phyloP scores from a whole-genome alignment of 2,113 vertebrate species.

The Ammospiza nelsoni region DNA sequence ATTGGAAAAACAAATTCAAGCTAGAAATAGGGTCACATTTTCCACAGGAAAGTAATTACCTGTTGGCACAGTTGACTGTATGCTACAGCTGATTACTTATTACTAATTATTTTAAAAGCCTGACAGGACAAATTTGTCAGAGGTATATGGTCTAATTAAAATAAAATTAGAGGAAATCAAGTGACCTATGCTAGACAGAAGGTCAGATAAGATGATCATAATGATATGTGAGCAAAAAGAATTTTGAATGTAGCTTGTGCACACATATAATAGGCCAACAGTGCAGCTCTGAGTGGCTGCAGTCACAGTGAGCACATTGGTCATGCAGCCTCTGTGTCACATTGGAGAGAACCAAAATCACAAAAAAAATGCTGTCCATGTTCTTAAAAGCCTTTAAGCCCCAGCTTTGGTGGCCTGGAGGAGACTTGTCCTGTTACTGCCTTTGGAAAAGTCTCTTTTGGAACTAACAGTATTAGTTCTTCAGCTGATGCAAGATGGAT shows the following conservation, averaged over 20 bases:
- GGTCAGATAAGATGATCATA: not conserved
- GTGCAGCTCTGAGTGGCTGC: not conserved
- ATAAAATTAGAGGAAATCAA: not conserved
- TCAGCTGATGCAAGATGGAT: not conserved
- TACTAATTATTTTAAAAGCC: not conserved
- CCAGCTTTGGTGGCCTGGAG: not conserved
- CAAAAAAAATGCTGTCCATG: not conserved
- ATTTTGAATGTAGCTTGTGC: not conserved
- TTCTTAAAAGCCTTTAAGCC: not conserved
- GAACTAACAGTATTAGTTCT: not conserved
- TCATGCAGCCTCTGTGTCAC: not conserved
- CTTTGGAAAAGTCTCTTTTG: not conserved
- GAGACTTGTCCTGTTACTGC: not conserved
- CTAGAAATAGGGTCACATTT: not conserved
- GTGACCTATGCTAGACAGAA: not conserved
- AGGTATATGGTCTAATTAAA: not conserved
- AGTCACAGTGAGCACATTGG: not conserved
- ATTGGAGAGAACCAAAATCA: not conserved
- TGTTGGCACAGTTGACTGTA: not conserved
- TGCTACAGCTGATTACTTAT: not conserved
- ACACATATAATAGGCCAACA: not conserved
- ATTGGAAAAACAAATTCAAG: not conserved
- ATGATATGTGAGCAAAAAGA: not conserved
- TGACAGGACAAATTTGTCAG: not conserved
- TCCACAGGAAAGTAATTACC: not conserved